Percentiles rank a stretch among this genome's conserved stretches.
phyloP scores from a whole-genome alignment of 92 coral and sea anemone species.

The Phymanthus crucifer region DNA sequence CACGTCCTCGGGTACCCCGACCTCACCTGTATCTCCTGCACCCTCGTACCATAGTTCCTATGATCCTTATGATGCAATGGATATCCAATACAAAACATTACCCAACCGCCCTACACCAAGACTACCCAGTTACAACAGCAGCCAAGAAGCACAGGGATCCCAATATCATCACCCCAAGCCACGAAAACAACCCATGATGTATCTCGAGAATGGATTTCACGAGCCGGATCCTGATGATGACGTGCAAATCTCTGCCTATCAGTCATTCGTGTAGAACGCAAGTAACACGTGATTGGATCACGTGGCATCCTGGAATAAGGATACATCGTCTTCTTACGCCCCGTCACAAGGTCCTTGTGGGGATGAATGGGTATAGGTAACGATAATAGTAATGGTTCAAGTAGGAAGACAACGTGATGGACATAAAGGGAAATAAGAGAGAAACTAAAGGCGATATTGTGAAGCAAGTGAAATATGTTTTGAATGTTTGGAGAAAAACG shows the following conservation, averaged over 20 bases:
- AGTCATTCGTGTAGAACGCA: constrained; percentile 62
- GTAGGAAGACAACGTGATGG: no score
- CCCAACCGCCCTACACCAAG: constrained; percentile 23
- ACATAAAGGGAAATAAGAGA: no score
- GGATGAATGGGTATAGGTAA: no score
- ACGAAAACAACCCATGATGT: constrained; percentile 21
- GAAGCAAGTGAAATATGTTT: no score
- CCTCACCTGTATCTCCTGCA: constrained; percentile 81
- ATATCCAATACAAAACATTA: constrained; percentile 11
- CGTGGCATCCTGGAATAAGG: background rate
- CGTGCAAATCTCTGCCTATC: constrained; percentile 66
- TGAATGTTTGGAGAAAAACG: no score
- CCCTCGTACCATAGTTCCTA: constrained; percentile 80
- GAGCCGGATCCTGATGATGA: constrained; percentile 14
- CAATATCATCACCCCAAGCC: constrained; percentile 17
- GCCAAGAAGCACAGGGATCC: constrained; percentile 26
- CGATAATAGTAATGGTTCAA: no score
- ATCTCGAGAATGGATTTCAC: constrained; percentile 20
- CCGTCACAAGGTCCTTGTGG: no score
- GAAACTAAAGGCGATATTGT: no score
- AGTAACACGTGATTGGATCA: background rate
- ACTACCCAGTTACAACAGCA: constrained; percentile 13
- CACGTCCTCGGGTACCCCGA: constrained; percentile 59
- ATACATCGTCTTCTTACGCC: background rate
- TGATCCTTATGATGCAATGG: constrained; percentile 27